Base-by-base conservation (phyloP, 2,113 vertebrate genomes). In the Tragelaphus imberbis region DNA sequence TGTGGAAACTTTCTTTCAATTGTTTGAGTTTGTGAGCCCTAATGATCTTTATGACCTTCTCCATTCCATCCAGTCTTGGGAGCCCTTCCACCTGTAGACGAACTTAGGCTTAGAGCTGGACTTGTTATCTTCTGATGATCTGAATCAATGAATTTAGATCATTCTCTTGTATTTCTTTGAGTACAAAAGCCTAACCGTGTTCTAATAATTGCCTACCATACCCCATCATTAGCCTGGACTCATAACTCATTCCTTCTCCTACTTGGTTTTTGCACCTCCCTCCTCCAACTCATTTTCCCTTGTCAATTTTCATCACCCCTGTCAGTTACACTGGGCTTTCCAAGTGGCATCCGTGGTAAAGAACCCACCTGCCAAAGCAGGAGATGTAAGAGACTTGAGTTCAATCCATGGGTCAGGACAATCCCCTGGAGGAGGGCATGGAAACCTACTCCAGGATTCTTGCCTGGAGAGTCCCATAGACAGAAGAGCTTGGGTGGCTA, bases 111-210 rank as follows among this genome's bases (percentile, higher is more conserved):
- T 33, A 91, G 27, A 75, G 55, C 17, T 3, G 2, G 5, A 30
- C 40, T 88, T 61, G 1, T 10, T 15, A 25, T 51, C 25, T 86
- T 53, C 13, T 40, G 30, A 53, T 77, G 15, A 55, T 33, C n/a
- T 33, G 44, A 86, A 56, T 33, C 65, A 25, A 91, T n/a, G 15
- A 17, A 71, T 44, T 65, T 53, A 40, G 44, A 36, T 14, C 15
- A 81, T 21, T 2, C 16, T 65, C 47, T 49, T 33, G 3, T 6
- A n/a, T 90, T 44, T n/a, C n/a, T 68, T 44, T 21, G 30, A 44
- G 23, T 23, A 23, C 12, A 25, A n/a, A 87, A 90, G 10, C 12
- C 40, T 33, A n/a, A 17, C 0, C 0, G 0, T 2, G 8, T 30
- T 96, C n/a, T 84, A 68, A 7, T 4, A 33, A 7, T 0, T 11